Base-by-base conservation (phyloP, 2,113 vertebrate genomes). In the Scytalopus superciliaris region DNA sequence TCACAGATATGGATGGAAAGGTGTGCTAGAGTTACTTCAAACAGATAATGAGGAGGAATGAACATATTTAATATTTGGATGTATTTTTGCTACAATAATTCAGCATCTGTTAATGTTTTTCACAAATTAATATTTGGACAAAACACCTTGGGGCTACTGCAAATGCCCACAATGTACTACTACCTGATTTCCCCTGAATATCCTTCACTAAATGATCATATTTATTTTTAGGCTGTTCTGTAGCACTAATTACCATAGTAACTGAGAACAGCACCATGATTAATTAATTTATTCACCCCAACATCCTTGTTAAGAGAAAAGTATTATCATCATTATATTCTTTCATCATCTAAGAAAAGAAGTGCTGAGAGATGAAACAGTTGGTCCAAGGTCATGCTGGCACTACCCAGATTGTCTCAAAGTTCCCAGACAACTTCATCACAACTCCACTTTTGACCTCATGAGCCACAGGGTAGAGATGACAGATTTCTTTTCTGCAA, bases 211-310 rank as follows among this genome's bases (percentile, higher is more conserved):
- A 76, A 87, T 75, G 22, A 84, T 90, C 31, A 25, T 87, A 57
- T 81, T 93, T 94, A 94, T 93, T 95, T 97, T 94, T 96, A 96
- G 92, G 68, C 60, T 86, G 79, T 68, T 94, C 79, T 90, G 52
- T 53, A 93, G 87, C 72, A 79, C 82, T 90, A 96, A 97, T 96
- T 97, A 95, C 94, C 92, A 95, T 89, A 96, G 91, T 92, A 96
- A 94, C 94, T 86, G 88, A 97, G 69, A 94, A 93, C 15, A 67
- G 79, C 82, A 95, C n/a, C 75, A 93, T 3, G 6, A 89, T 84
- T 76, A 94, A 96, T 92, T 87, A 95, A 95, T 95, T 70, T 94
- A 95, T 96, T 97, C 96, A 89, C 84, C 77, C 40, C 92, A 96
- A 78, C 64, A 90, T 17, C 56, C 75, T 94, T 94, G 91, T 90